These are phyloP conservation scores for Akabosia matsudoensis DNA, from an alignment of 1,140 invertebrate species.

Conservation along the genomic window DNA sequence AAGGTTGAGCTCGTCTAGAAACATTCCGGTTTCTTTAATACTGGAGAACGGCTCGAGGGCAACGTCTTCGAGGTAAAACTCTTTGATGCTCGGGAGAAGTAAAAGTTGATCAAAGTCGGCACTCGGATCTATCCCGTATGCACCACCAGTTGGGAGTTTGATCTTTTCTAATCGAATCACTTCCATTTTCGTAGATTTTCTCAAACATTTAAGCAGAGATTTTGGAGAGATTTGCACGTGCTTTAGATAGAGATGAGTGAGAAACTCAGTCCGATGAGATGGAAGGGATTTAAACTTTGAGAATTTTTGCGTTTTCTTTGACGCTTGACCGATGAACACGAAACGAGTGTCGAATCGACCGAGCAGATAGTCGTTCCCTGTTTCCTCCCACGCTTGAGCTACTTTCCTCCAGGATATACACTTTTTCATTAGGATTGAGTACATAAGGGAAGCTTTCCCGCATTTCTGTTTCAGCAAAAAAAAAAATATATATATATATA, in stretches of 20 bases:
- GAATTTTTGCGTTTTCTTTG: constrained; percentile 29
- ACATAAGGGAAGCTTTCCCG: not conserved
- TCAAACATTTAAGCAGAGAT: constrained; percentile 27
- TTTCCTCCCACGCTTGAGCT: constrained; percentile 27
- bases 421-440: constrained; percentile 15
- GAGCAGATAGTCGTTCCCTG: constrained; percentile 26
- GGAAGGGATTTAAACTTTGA: constrained; percentile 29
- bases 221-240: constrained; percentile 24
- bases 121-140: constrained; percentile 6
- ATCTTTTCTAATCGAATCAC: constrained; percentile 28
- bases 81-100: constrained; percentile 20
- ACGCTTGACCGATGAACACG: constrained; percentile 17
- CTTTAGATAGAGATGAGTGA: constrained; percentile 25
- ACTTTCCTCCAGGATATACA: constrained; percentile 21
- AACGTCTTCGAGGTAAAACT: constrained; percentile 18
- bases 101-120: constrained; percentile 27
- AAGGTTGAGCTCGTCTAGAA: constrained; percentile 20
- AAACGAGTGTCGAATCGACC: constrained; percentile 31
- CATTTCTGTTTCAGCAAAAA: not conserved
- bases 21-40: constrained; percentile 16
- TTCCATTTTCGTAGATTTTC: constrained; percentile 21
- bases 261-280: constrained; percentile 24
- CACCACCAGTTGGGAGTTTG: constrained; percentile 25
- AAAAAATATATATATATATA: no score
- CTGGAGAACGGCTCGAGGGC: not conserved